Base-by-base conservation (phyloP, 2,113 vertebrate genomes). In the Henicopernis longicauda region DNA sequence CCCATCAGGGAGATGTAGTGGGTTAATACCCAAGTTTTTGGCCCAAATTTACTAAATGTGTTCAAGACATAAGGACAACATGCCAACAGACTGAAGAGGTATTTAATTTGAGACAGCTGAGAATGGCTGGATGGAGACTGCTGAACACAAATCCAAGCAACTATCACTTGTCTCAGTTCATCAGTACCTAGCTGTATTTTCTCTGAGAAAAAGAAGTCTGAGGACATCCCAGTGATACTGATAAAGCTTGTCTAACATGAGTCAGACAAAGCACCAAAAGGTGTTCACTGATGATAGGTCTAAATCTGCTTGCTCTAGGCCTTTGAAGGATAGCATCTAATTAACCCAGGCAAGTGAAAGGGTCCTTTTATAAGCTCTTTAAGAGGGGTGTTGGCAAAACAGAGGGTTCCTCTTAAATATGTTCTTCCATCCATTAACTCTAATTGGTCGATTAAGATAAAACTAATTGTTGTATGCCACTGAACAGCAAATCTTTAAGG, bases 401-500 rank as follows among this genome's bases (percentile, higher is more conserved):
- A 76, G 62, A 72, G 58, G 76, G 25, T 20, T 29, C 36, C 49
- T 94, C 72, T 95, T 93, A 95, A 90, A 70, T 78, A 83, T 55
- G 44, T 90, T 93, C 52, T 62, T 78, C 73, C 66, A 95, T 88
- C 89, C 73, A 95, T 95, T 93, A 97, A 94, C 74, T 97, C 79
- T 95, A 96, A 98, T 77, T 88, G 94, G 93, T 96, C 8, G 3
- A 94, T 95, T 96, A 96, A 97, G 76, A 82, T 93, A 84, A 87
- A 93, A 96, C 85, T 95, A 96, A 97, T 95, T 86, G 52, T 70
- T 95, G 71, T 72, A 82, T 94, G 80, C 89, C 91, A 93, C 80
- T 63, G 58, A 83, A 95, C 80, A 95, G 52, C 54, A 83, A 91
- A 59, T 83, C 72, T 93, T 87, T 88, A 87, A 95, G 78, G 54